Percentiles rank a stretch among this genome's conserved stretches.
These are phyloP conservation scores for Anaspis maculata DNA, from an alignment of 2,888 invertebrate genomes.

Conservation along the genomic window DNA sequence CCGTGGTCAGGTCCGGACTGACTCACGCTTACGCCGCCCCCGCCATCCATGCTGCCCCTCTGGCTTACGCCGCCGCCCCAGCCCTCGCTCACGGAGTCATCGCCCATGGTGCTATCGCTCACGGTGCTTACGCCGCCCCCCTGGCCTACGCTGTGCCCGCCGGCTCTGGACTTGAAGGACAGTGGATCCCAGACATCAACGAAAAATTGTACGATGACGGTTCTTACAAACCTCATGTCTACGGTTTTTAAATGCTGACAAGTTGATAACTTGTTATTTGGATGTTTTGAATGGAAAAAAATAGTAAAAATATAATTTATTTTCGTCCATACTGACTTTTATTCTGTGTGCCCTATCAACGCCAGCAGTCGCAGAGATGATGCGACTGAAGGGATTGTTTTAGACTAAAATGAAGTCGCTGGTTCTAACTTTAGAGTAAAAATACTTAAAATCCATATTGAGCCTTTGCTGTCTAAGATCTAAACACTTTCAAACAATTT, in stretches of 20 bases:
- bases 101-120: constrained; percentile 2
- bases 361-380: not conserved
- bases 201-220: constrained; percentile 31
- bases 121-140: constrained; percentile 4
- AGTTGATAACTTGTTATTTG: too few relatives aligned
- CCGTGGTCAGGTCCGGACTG: constrained; percentile 16
- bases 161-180: constrained; percentile 21
- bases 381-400: too few relatives aligned
- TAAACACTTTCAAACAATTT: too few relatives aligned
- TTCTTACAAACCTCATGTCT: constrained; percentile 27
- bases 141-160: constrained; percentile 23
- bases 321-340: not conserved
- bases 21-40: constrained; percentile 10
- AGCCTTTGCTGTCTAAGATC: too few relatives aligned
- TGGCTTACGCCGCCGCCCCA: constrained; percentile 12
- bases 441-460: too few relatives aligned
- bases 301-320: too few relatives aligned
- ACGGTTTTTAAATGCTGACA: constrained; percentile 14
- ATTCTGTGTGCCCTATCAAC: not conserved
- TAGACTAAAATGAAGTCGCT: too few relatives aligned
- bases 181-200: constrained; percentile 28
- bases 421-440: too few relatives aligned
- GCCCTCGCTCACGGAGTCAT: constrained; percentile 4
- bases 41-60: constrained; percentile 12
- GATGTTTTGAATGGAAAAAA: too few relatives aligned